A percentile compares a stretch with the other conserved stretches of the same genome.
Conservation (phyloP, 30 jellyfish, hydroid and myxozoan genomes). For the Pseudorhiza aurosa region DNA sequence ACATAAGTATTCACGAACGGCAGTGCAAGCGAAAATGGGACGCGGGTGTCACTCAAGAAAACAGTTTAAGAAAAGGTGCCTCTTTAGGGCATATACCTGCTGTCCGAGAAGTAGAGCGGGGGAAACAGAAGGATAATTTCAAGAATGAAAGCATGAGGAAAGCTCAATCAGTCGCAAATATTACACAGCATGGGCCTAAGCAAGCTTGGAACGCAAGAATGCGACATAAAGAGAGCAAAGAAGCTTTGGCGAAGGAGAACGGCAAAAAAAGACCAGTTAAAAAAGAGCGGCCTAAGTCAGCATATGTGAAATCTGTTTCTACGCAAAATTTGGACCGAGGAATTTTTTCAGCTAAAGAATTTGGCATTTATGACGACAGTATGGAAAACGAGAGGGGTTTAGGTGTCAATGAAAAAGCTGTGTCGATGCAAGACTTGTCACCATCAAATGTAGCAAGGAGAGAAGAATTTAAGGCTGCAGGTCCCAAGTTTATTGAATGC, state of each 20-base stretch:
- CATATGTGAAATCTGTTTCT: slow-evolving; percentile 33
- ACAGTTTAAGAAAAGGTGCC: slow-evolving; percentile 34
- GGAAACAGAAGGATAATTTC: neutral
- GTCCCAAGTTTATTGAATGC: slow-evolving; percentile 57
- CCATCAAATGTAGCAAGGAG: neutral
- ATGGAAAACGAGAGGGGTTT: neutral
- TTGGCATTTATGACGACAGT: slow-evolving; percentile 34
- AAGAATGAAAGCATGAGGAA: slow-evolving; percentile 17
- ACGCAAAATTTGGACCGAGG: slow-evolving; percentile 30
- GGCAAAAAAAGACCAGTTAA: slow-evolving; percentile 1
- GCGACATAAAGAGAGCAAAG: slow-evolving; percentile 46
- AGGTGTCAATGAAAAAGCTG: slow-evolving; percentile 12
- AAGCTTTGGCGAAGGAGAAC: slow-evolving; percentile 12
- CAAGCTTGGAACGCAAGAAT: slow-evolving; percentile 65
- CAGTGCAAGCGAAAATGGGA: slow-evolving; percentile 80
- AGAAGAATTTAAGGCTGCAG: neutral
- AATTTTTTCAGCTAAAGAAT: slow-evolving; percentile 18
- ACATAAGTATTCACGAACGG: slow-evolving; percentile 61
- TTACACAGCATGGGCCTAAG: slow-evolving; percentile 35
- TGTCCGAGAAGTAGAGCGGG: slow-evolving; percentile 20
- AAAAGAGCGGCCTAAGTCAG: slow-evolving; percentile 68
- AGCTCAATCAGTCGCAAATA: slow-evolving; percentile 62
- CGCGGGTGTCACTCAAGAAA: slow-evolving; percentile 29
- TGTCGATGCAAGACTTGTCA: slow-evolving; percentile 44
- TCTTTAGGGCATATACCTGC: slow-evolving; percentile 51